Conservation (phyloP, 2,797 vertebrate genomes). For the Dendrocincla fuliginosa region DNA sequence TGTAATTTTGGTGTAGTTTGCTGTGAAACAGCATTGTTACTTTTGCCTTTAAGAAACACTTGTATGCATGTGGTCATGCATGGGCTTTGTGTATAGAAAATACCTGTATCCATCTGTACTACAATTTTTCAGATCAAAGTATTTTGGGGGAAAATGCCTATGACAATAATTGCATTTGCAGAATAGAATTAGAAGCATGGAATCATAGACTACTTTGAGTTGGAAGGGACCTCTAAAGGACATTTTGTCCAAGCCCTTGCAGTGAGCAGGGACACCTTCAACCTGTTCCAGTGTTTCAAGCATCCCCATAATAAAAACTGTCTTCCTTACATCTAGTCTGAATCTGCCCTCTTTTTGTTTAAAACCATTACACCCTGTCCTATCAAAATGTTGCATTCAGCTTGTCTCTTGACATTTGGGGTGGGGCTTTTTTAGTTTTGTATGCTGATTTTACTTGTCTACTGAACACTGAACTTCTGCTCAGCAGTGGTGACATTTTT, state of each 20-base stretch:
- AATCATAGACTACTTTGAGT: neutral
- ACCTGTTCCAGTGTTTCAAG: neutral
- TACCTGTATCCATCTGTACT: neutral
- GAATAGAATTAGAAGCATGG: neutral
- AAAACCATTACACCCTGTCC: neutral
- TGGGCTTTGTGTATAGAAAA: neutral
- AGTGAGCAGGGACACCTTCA: neutral
- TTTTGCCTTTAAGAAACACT: neutral
- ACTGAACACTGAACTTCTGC: neutral
- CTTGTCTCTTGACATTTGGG: neutral
- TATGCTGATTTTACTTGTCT: neutral
- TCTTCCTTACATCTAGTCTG: neutral
- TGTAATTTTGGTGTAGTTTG: neutral
- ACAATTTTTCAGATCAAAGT: neutral
- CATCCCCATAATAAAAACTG: neutral
- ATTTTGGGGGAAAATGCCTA: neutral
- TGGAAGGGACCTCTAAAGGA: neutral
- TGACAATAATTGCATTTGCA: neutral
- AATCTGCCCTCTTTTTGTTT: neutral
- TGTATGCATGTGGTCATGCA: neutral
- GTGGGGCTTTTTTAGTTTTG: neutral
- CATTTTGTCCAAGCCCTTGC: neutral
- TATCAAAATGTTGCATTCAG: fast-evolving
- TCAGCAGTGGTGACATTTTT: neutral
- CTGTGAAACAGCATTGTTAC: neutral